Base-by-base conservation (phyloP, 1,140 invertebrate species). In the Goniozus legneri region DNA sequence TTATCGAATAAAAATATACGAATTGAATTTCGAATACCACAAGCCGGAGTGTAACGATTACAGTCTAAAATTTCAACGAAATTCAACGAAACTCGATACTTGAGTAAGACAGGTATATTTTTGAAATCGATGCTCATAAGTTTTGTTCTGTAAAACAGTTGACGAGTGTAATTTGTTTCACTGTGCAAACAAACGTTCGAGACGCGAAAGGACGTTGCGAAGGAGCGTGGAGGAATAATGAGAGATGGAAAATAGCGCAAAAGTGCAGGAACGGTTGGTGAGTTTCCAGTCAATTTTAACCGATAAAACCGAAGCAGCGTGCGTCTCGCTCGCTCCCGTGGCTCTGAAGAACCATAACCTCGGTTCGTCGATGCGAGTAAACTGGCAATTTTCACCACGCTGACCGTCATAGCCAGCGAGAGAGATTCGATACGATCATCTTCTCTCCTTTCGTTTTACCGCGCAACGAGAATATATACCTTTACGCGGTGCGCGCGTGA, bases 371-470 rank as follows among this genome's bases (percentile, higher is more conserved):
- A 45, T 31, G 51, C 16, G 3, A 41, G 27, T 49, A 60, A 65
- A 52, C 62, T 51, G 52, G 54, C 58, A 65, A 65, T 65, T 65
- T 65, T 65, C 62, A 65, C 62, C 50, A 27, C 31, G 22, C 37
- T 35, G 31, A 20, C 39, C 35, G 19, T 27, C 46, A 50, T 53
- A 45, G 43, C 10, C 32, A 33, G 27, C 27, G 12, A 15, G 34
- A n/a, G n/a, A n/a, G n/a, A n/a, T n/a, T 36, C 30, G 14, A 36
- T 30, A 31, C 60, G 22, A 60, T 63, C 54, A 52, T 55, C 47
- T 18, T 47, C 43, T 44, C 30, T 31, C 30, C 32, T 21, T 16
- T 32, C 34, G 10, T 16, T 14, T 16, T n/a, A 16, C 16, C 36
- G 13, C 36, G 36, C 8, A 12, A 38, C 10, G 13, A 38, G 7